Conservation (phyloP, 2,797 vertebrate genomes). For the Meda fulgida region DNA sequence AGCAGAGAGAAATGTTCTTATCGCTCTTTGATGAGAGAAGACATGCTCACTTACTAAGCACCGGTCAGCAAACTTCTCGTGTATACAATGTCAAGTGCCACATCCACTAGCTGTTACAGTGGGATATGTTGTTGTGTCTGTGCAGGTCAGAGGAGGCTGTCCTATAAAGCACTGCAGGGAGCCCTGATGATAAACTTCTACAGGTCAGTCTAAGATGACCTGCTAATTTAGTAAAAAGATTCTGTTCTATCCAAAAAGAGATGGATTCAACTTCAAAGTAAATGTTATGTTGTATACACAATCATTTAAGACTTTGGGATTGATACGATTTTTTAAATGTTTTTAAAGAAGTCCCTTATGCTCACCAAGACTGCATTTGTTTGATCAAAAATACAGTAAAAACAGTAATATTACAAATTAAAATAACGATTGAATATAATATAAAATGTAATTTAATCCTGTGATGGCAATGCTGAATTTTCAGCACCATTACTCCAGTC, state of each 20-base stretch:
- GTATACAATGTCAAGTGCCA: background rate
- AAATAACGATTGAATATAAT: too few relatives aligned
- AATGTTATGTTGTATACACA: background rate
- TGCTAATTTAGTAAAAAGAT: background rate
- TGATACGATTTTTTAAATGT: too few relatives aligned
- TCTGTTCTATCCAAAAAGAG: background rate
- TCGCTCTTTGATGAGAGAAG: conserved; percentile 93
- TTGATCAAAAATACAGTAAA: background rate
- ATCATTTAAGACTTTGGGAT: background rate
- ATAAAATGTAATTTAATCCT: background rate
- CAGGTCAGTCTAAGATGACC: conserved; percentile 78
- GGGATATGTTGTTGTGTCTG: conserved; percentile 21
- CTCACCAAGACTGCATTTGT: background rate
- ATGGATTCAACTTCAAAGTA: background rate
- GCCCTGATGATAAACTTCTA: conserved; percentile 98
- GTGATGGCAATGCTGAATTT: background rate
- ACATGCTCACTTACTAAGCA: conserved; percentile 91
- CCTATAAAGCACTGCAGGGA: conserved; percentile 92
- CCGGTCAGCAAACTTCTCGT: conserved; percentile 76
- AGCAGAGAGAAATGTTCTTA: conserved; percentile 85
- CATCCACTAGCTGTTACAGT: background rate
- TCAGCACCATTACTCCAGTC: too few relatives aligned
- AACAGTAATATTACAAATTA: too few relatives aligned
- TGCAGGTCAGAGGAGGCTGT: conserved; percentile 90
- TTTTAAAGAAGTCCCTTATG: background rate